These are phyloP conservation scores for Trichoplusia ni DNA, from an alignment of 1,140 invertebrate species.

Conservation along the genomic window DNA sequence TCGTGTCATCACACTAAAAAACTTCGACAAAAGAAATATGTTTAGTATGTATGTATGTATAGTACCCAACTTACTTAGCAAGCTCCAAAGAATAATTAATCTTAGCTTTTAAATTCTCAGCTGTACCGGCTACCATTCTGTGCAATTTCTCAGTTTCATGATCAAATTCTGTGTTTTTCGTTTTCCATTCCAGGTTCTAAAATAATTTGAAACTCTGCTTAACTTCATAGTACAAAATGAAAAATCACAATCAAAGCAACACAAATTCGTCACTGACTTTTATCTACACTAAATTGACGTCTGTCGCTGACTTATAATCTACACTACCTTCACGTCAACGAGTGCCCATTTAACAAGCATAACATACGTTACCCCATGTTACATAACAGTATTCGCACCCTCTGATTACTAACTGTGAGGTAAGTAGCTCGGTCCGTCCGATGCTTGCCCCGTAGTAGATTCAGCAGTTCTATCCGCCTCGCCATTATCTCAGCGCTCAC, in stretches of 20 bases:
- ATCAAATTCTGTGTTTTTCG: slow-evolving; percentile 66
- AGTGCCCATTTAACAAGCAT: no score
- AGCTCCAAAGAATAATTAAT: slow-evolving; percentile 58
- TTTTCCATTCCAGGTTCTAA: slow-evolving; percentile 69
- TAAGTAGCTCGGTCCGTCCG: slow-evolving; percentile 55
- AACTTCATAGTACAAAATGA: no score
- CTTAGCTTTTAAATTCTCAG: slow-evolving; percentile 66
- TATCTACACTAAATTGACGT: no score
- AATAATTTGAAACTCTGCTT: no score
- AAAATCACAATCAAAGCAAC: no score
- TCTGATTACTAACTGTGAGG: slow-evolving; percentile 49
- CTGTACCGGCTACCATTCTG: slow-evolving; percentile 52
- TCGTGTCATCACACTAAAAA: no score
- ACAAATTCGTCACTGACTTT: no score
- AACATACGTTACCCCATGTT: no score
- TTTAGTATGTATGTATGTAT: neutral
- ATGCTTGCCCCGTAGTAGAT: slow-evolving; percentile 56
- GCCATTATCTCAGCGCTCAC: slow-evolving; percentile 61
- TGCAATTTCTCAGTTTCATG: slow-evolving; percentile 62
- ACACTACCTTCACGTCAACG: no score
- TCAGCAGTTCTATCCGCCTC: slow-evolving; percentile 59
- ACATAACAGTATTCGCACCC: no score
- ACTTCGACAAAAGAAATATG: no score
- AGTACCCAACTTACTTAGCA: slow-evolving; percentile 51
- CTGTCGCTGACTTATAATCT: no score